Evolutionary conservation across 2,888 invertebrate genomes (phyloP).

Genomic region (Eledona agricola): DNA sequence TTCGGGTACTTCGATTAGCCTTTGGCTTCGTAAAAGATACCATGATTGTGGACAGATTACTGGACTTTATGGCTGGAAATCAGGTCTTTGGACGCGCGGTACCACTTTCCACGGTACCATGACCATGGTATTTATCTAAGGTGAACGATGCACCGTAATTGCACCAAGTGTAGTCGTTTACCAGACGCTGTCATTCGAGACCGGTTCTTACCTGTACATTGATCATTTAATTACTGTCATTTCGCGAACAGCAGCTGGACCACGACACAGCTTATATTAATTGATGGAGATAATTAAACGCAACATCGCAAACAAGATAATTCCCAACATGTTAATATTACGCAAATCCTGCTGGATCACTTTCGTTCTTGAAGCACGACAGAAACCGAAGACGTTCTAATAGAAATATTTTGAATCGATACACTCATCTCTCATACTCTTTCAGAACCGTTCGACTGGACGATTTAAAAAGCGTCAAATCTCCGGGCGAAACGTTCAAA

Average conservation of each 20-base stretch:
- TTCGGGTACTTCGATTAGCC: slow-evolving; percentile 45
- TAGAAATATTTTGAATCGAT: slow-evolving; percentile 12
- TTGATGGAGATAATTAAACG: no score
- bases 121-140: slow-evolving; percentile 22
- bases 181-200: slow-evolving; percentile 12
- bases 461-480: slow-evolving; percentile 16
- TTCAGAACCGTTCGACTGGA: slow-evolving; percentile 2
- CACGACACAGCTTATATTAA: no score
- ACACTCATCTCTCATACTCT: no score
- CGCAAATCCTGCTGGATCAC: no score
- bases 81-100: slow-evolving; percentile 12
- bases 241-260: no score
- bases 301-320: no score
- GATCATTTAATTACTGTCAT: slow-evolving; percentile 11
- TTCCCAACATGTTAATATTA: no score
- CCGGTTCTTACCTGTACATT: not conserved
- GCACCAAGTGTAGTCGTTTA: slow-evolving; percentile 17
- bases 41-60: slow-evolving; percentile 38
- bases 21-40: slow-evolving; percentile 36
- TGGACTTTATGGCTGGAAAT: slow-evolving; percentile 35
- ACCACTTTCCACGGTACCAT: no score
- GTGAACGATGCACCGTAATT: slow-evolving; percentile 16
- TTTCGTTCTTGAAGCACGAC: no score
- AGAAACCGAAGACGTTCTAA: slow-evolving; percentile 5
- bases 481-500: slow-evolving; percentile 11